phyloP scores from a whole-genome alignment of 2,888 invertebrate species.

The Pachliopta kotzebuea region DNA sequence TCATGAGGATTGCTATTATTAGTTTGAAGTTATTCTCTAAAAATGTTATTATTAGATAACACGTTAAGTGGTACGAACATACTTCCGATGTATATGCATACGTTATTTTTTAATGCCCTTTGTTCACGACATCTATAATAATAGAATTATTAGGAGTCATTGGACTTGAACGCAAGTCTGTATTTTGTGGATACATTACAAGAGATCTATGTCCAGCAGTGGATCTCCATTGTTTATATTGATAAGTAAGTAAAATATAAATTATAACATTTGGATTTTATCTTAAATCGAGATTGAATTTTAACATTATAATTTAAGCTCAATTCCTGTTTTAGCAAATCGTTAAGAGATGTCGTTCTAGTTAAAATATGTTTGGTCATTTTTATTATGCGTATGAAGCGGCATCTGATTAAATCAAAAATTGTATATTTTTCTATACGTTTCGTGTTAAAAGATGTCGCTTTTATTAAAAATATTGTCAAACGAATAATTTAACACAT shows the following conservation, averaged over 20 bases:
- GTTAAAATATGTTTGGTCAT: not conserved
- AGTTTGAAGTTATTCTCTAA: no score
- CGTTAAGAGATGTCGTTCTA: not conserved
- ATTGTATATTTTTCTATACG: no score
- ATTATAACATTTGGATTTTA: not conserved
- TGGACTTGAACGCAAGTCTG: no score
- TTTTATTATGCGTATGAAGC: not conserved
- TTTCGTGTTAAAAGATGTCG: not conserved
- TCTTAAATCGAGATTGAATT: not conserved
- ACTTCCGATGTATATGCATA: no score
- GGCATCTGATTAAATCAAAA: not conserved
- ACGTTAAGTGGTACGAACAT: no score
- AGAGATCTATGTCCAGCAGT: not conserved
- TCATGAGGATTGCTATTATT: no score
- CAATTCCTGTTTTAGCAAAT: not conserved
- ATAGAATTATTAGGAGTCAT: no score
- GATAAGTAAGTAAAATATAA: not conserved
- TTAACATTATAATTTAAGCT: not conserved
- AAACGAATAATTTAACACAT: no score
- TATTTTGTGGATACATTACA: no score
- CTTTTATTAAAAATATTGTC: not conserved
- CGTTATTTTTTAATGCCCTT: no score
- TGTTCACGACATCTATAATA: no score
- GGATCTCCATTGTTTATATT: not conserved
- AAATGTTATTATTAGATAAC: no score